Evolutionary conservation across 2,113 vertebrate genomes (phyloP), one percentile per base, ranked within the genome.

Genomic region (Amazona vittata): DNA sequence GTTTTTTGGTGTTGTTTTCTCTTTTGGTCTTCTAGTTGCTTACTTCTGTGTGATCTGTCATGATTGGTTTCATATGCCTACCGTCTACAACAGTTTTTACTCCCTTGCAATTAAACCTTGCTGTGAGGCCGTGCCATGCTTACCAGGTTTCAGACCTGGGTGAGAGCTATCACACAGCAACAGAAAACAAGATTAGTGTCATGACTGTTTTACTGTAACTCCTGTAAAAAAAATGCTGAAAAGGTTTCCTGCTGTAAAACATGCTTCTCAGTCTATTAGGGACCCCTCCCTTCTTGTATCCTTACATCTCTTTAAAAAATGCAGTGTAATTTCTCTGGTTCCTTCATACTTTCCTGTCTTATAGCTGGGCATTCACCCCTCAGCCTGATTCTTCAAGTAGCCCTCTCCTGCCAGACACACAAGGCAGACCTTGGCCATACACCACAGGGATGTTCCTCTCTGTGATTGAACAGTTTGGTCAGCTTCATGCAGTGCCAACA

Each of bases 21-120:
- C 55, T 76, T 50, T 53, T 70, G 31, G 79, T 89, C 55, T 55
- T 64, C 31, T 46, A 26, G 29, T 83, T 25, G 35, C 19, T 80
- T 21, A 33, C 67, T 79, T 94, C 69, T 78, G 6, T 91, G 17
- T 94, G 43, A 76, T 91, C 91, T 67, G 29, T 85, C 67, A 63
- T 90, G 74, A 15, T n/a, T 84, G 50, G 25, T 82, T 87, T 87
- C 37, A 28, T 78, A 49, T 24, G 33, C 46, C 29, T 79, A 19
- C 49, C 71, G 43, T 57, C 28, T 41, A 21, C 57, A 82, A 41
- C 26, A 43, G 12, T 39, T 91, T 83, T 63, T 82, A 57, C 35
- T 76, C 26, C 73, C 31, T 73, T 85, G 59, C 53, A 80, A 12
- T 43, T 52, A 85, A 9, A 50, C 43, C 46, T 77, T 64, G 28